These are phyloP conservation scores for Sturnira hondurensis DNA, from an alignment of 2,113 vertebrate genomes.

Conservation along the genomic window DNA sequence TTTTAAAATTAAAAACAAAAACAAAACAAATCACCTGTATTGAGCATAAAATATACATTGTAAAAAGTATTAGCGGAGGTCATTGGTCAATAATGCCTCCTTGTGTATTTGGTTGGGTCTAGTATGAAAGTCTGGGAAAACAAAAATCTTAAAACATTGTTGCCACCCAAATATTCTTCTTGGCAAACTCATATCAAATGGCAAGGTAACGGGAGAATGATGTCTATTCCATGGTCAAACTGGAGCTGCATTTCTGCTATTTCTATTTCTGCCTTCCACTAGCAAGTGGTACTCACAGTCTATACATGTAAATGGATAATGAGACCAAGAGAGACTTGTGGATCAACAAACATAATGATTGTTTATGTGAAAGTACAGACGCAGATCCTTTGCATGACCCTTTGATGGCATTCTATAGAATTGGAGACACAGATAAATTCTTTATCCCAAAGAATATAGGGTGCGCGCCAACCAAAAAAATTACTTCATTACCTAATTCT, in stretches of 20 bases:
- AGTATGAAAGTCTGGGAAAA: background rate
- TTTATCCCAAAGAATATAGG: background rate
- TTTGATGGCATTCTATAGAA: background rate
- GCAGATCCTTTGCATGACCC: accelerated
- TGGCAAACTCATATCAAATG: background rate
- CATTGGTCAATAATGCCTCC: background rate
- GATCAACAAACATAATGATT: background rate
- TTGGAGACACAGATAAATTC: background rate
- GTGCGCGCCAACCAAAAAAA: background rate
- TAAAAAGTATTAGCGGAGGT: background rate
- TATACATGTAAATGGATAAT: background rate
- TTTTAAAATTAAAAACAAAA: background rate
- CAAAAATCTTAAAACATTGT: background rate
- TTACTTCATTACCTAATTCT: background rate
- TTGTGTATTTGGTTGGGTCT: background rate
- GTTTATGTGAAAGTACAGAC: background rate
- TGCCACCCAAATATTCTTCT: background rate
- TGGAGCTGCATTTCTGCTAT: background rate
- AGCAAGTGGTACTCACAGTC: background rate
- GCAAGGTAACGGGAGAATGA: accelerated
- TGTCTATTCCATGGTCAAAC: background rate
- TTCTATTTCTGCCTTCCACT: background rate
- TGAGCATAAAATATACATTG: background rate
- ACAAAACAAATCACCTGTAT: background rate
- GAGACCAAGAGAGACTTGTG: background rate